A percentile compares a stretch with the other conserved stretches of the same genome.
Evolutionary conservation across 2,113 vertebrate genomes (phyloP).

Genomic region (Stomatorhinus ivindoensis): DNA sequence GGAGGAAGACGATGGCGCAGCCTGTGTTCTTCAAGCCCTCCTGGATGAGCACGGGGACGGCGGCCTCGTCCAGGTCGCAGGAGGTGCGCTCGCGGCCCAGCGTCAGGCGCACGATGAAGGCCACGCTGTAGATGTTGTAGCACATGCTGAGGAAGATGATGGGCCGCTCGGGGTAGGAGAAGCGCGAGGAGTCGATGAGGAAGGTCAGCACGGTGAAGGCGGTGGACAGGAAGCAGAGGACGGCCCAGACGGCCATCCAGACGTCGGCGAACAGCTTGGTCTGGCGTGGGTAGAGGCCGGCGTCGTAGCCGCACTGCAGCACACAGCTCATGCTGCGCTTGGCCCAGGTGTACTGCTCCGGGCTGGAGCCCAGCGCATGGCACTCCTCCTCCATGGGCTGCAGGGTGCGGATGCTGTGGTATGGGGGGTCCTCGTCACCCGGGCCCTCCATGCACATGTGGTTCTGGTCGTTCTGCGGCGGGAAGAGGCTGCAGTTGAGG

Average conservation of each 20-base stretch:
- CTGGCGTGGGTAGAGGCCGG: conserved; percentile 80
- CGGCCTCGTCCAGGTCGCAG: conserved; percentile 92
- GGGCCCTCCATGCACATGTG: conserved; percentile 99
- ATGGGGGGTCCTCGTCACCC: conserved; percentile 79
- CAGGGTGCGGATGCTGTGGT: conserved; percentile 66
- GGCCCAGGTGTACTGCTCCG: conserved; percentile 90
- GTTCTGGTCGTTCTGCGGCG: conserved; percentile 95
- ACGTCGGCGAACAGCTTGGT: conserved; percentile 95
- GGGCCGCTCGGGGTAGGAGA: conserved; percentile 93
- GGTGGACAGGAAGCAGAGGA: conserved; percentile 92
- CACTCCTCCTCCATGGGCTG: conserved; percentile 88
- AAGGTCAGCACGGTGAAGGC: conserved; percentile 95
- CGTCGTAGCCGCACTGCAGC: conserved; percentile 89
- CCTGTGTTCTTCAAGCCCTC: conserved; percentile 98
- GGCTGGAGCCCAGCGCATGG: conserved; percentile 67
- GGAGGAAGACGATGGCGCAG: conserved; percentile 97
- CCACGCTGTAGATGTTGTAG: conserved; percentile 98
- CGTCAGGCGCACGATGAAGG: conserved; percentile 91
- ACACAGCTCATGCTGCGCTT: conserved; percentile 83
- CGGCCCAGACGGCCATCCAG: conserved; percentile 97
- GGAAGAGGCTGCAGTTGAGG: conserved; percentile 95
- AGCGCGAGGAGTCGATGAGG: conserved; percentile 89
- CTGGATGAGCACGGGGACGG: conserved; percentile 89
- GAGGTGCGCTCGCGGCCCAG: conserved; percentile 95
- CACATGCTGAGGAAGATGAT: conserved; percentile 99